Conservation (phyloP, 1,140 invertebrate species). For the Scylla paramamosain region DNA sequence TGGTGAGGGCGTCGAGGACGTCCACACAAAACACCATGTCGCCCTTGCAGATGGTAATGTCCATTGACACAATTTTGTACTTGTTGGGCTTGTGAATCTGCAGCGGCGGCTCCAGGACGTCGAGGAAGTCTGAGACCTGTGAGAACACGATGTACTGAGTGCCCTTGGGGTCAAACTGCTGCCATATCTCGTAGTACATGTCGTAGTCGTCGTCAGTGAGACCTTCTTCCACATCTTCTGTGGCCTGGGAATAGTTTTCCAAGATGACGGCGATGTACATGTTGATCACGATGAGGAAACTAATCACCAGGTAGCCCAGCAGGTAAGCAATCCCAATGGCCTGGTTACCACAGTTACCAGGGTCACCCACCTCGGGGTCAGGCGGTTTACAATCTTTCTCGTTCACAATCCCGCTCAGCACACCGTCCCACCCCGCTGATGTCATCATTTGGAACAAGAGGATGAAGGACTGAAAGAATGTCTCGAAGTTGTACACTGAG, state of each 20-base stretch:
- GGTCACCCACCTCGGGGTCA: slow-evolving; percentile 91
- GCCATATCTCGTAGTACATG: slow-evolving; percentile 99
- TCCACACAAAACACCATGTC: slow-evolving; percentile 98
- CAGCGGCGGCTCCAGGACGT: slow-evolving; percentile 94
- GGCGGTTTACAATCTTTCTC: slow-evolving; percentile 94
- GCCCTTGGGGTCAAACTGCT: slow-evolving; percentile 98
- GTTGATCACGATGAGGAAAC: slow-evolving; percentile 98
- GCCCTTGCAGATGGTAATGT: slow-evolving; percentile 98
- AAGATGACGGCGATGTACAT: slow-evolving; percentile 99
- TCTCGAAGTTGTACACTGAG: slow-evolving; percentile 99
- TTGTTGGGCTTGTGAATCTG: slow-evolving; percentile 99
- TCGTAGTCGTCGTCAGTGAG: slow-evolving; percentile 99
- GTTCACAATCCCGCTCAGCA: slow-evolving; percentile 97
- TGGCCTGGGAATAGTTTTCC: slow-evolving; percentile 98
- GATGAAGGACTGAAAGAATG: slow-evolving; percentile 99
- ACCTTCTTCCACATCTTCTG: slow-evolving; percentile 98
- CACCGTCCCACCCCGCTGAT: slow-evolving; percentile 97
- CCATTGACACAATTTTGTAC: slow-evolving; percentile 99
- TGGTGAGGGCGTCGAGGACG: slow-evolving; percentile 94
- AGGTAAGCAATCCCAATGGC: slow-evolving; percentile 96
- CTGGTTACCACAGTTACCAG: slow-evolving; percentile 94
- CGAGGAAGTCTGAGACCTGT: slow-evolving; percentile 95
- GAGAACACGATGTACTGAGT: slow-evolving; percentile 98
- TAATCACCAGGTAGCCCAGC: slow-evolving; percentile 97
- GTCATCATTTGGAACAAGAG: slow-evolving; percentile 99